Base-by-base conservation (phyloP, 37 sponge, comb jelly and placozoan genomes). In the Aplysina aerophoba region DNA sequence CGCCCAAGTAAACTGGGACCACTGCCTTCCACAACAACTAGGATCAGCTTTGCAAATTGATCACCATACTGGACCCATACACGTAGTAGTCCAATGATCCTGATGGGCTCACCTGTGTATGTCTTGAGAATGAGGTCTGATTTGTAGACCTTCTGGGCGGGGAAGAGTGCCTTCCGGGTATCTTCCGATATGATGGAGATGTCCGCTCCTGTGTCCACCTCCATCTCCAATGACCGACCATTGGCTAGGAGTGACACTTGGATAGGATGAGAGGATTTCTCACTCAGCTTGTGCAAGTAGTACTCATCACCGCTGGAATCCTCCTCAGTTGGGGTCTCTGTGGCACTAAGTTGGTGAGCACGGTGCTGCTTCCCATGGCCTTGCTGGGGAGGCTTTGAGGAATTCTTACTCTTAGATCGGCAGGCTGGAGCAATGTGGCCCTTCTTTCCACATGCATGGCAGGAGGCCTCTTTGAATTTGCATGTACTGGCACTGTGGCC, bases 381-480 rank as follows among this genome's bases (percentile, higher is more conserved):
- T 57, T 15, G 17, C 15, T 57, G 59, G 59, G 17, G 59, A 17
- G 17, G n/a, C n/a, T n/a, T n/a, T n/a, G n/a, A n/a, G n/a, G n/a
- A n/a, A n/a, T n/a, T n/a, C n/a, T n/a, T n/a, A n/a, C n/a, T n/a
- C n/a, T n/a, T 31, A 34, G 40, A 59, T 25, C 35, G 31, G 38
- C 82, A 81, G 13, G 60, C 82, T 33, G 21, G 20, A 12, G 82
- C 82, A 35, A 81, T 20, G 38, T 81, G 82, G 24, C 82, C 82
- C 38, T 81, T 81, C 82, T 81, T 81, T 17, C 30, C 36, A 31
- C 82, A 81, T 22, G 58, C n/a, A 59, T 81, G 59, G 30, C 82
- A 81, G 15, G 19, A 21, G 31, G 37, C 28, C 58, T 81, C 82
- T 59, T 59, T 58, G 28, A 61, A 24, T 15, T 37, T 2, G 35